These are phyloP conservation scores for Gasterosteus aculeatus DNA, from an alignment of 2,113 vertebrate genomes.

Conservation along the genomic window DNA sequence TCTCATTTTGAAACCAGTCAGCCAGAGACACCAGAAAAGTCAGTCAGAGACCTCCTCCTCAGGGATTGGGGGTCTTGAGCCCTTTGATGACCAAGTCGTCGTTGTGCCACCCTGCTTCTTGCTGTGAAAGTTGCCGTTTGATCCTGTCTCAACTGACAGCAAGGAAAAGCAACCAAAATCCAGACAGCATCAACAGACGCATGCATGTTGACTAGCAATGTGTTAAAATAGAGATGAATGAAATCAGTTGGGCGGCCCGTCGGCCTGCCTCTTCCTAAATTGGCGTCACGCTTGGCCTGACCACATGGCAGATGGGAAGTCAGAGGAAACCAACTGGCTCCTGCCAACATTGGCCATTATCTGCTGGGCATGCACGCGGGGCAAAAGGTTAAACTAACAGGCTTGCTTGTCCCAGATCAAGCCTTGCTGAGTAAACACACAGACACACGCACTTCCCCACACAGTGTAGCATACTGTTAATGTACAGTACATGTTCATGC, in stretches of 20 bases:
- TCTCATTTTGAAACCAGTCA: conserved; percentile 52
- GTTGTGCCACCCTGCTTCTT: conserved; percentile 34
- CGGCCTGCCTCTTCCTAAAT: conserved; percentile 35
- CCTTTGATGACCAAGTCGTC: conserved; percentile 47
- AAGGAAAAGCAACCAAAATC: not conserved
- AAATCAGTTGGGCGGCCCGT: conserved; percentile 26
- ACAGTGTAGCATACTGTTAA: not conserved
- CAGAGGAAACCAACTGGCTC: conserved; percentile 59
- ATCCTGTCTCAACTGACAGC: not conserved
- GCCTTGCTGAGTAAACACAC: conserved; percentile 36
- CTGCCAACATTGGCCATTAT: conserved; percentile 63
- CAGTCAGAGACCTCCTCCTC: conserved; percentile 35
- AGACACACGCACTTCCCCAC: not conserved
- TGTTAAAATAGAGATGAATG: conserved; percentile 36
- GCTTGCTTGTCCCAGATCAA: conserved; percentile 43
- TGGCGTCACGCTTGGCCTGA: conserved; percentile 38
- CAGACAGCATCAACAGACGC: not conserved
- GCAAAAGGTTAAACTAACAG: conserved; percentile 65
- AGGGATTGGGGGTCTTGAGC: conserved; percentile 34
- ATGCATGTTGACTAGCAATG: not conserved
- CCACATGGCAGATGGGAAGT: conserved; percentile 57
- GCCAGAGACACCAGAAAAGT: conserved; percentile 36
- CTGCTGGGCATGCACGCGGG: conserved; percentile 55
- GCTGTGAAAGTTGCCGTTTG: conserved; percentile 1
- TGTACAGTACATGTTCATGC: not conserved